Evolutionary conservation across 2,888 invertebrate genomes (phyloP), one percentile per base, ranked within the genome.

Genomic region (Calliphora vomitoria): DNA sequence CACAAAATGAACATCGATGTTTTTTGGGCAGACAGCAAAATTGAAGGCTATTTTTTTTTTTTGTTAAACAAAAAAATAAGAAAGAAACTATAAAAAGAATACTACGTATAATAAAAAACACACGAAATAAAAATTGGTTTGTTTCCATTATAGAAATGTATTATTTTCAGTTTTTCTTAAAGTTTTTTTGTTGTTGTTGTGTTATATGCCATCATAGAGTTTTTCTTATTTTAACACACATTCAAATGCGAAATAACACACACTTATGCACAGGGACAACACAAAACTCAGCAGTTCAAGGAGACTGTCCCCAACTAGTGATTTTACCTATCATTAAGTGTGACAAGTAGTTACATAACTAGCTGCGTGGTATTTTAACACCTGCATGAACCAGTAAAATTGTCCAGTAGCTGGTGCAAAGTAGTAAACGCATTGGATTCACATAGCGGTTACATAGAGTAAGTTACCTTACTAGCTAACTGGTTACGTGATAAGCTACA

Each of bases 1-100:
- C 60, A 75, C 11, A 62, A 64, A 62, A 75, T 69, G 53, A 78
- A 83, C 78, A 83, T 78, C 55, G n/a, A 72, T 69, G 68, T 69
- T 69, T 84, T 62, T 80, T 60, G 53, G 62, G 80, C 75, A 85
- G 80, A 75, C 85, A 80, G 62, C n/a, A 69, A 80, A 80, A 69
- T 75, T 80, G 74, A 81, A 81, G 80, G 75, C 60, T 85, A 75
- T 41, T 80, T 25, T 25, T 25, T 25, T 85, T 75, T 85, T 64
- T 72, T 76, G 69, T 62, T 76, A 25, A 15, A 50, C 58, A 31
- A 66, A 41, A 62, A 11, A 53, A 72, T 41, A 20, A 20, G 8
- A 8, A 64, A 38, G n/a, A 53, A 50, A 72, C 5, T 6, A 44
- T 0, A 13, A 4, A 44, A 11, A 5, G 11, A 41, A 41, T 11